These are phyloP conservation scores for Steinernema carpocapsae DNA, from an alignment of 2,888 invertebrate genomes.

Conservation along the genomic window DNA sequence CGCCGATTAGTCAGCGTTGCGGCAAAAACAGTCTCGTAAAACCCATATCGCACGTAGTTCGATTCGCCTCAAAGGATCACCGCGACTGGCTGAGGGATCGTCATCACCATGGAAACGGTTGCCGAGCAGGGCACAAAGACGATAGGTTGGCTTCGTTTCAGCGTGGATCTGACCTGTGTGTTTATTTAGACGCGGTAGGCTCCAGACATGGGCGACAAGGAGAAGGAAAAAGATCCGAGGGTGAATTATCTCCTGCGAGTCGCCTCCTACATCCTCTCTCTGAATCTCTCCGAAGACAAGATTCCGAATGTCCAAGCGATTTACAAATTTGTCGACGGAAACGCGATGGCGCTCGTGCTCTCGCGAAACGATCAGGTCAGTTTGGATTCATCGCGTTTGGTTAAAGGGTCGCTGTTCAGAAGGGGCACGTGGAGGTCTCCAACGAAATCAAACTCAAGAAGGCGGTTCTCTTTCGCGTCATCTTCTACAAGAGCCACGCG, in stretches of 20 bases:
- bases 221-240: slow-evolving; percentile 36
- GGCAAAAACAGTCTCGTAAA: neutral
- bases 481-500: slow-evolving; percentile 76
- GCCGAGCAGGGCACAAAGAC: neutral
- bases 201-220: slow-evolving; percentile 27
- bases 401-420: slow-evolving; percentile 40
- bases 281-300: slow-evolving; percentile 60
- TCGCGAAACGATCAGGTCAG: slow-evolving; percentile 58
- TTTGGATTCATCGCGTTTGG: neutral
- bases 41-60: neutral
- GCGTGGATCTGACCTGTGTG: too few species aligned
- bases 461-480: slow-evolving; percentile 67
- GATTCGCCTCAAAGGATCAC: neutral
- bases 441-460: slow-evolving; percentile 50
- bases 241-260: slow-evolving; percentile 48
- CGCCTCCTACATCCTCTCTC: slow-evolving; percentile 55
- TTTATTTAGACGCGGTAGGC: too few species aligned
- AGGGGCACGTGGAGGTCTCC: slow-evolving; percentile 61
- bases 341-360: slow-evolving; percentile 56
- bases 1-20: slow-evolving; percentile 1
- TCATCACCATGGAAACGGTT: slow-evolving; percentile 30
- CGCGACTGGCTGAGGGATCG: neutral
- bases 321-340: slow-evolving; percentile 60
- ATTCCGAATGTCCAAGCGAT: slow-evolving; percentile 57
- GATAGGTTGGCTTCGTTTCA: slow-evolving; percentile 1